Evolutionary conservation across 2,113 vertebrate genomes (phyloP).

Genomic region (Pleuronectes platessa): DNA sequence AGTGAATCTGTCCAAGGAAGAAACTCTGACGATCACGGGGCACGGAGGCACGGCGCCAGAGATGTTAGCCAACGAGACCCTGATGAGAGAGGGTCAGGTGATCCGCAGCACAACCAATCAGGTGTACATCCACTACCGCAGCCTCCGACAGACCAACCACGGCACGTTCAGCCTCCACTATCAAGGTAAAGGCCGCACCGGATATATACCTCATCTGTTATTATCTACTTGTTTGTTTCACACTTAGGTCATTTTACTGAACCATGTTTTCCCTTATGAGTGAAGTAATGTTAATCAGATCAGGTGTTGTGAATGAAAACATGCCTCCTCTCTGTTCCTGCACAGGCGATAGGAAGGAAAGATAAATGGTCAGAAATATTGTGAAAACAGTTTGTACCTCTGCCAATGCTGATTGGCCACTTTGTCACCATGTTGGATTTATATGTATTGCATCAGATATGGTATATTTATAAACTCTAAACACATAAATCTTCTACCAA

Average conservation of each 20-base stretch:
- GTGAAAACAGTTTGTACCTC: no score
- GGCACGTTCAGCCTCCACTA: slow-evolving; percentile 90
- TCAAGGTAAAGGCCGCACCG: slow-evolving; percentile 82
- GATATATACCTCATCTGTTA: no score
- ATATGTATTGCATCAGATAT: no score
- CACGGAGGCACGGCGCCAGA: slow-evolving; percentile 82
- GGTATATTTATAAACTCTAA: no score
- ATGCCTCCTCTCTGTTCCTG: no score
- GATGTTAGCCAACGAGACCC: slow-evolving; percentile 90
- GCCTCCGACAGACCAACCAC: slow-evolving; percentile 84
- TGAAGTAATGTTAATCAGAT: neutral
- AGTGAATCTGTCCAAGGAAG: slow-evolving; percentile 89
- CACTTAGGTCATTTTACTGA: neutral
- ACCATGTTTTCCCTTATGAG: neutral
- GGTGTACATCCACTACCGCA: slow-evolving; percentile 90
- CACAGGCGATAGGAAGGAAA: no score
- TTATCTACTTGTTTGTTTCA: neutral
- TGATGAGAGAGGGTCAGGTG: slow-evolving; percentile 91
- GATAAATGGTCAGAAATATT: no score
- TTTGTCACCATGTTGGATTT: no score
- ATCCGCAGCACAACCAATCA: slow-evolving; percentile 92
- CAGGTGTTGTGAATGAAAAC: no score
- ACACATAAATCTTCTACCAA: no score
- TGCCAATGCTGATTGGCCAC: no score
- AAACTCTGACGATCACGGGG: slow-evolving; percentile 87